phyloP scores from a whole-genome alignment of 2,113 vertebrate genomes.

The Pica pica region DNA sequence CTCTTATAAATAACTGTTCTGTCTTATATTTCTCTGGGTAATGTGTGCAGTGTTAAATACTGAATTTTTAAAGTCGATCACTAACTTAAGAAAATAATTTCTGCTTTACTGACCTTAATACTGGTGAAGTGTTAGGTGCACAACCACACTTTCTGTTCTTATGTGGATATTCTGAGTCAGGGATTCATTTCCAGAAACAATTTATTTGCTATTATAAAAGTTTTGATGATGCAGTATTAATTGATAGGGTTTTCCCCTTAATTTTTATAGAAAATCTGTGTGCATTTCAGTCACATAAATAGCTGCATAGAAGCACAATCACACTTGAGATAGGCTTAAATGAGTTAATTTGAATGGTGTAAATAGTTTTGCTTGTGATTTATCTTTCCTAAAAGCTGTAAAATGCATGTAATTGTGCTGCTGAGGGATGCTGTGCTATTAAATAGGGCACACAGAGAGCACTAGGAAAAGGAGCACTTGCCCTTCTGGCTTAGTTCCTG shows the following conservation, averaged over 20 bases:
- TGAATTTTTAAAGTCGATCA: background rate
- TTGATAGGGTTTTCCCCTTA: background rate
- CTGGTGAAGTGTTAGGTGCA: background rate
- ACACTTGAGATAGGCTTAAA: background rate
- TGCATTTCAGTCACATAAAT: background rate
- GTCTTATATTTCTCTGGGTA: background rate
- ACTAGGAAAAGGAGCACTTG: background rate
- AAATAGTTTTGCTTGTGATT: background rate
- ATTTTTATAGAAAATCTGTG: background rate
- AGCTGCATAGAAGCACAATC: background rate
- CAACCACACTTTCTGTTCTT: background rate
- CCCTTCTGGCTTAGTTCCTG: background rate
- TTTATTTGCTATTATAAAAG: background rate
- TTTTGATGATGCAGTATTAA: background rate
- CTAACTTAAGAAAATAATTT: background rate
- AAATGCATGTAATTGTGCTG: background rate
- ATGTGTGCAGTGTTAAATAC: background rate
- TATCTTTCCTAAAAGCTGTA: background rate
- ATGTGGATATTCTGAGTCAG: background rate
- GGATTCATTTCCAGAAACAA: background rate
- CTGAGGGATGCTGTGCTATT: background rate
- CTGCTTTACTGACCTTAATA: background rate
- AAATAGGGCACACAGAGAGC: background rate
- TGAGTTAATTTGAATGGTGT: background rate
- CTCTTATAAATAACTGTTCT: background rate